Evolutionary conservation across 64 coral and sea anemone species (phyloP).

Genomic region (Porites lutea): DNA sequence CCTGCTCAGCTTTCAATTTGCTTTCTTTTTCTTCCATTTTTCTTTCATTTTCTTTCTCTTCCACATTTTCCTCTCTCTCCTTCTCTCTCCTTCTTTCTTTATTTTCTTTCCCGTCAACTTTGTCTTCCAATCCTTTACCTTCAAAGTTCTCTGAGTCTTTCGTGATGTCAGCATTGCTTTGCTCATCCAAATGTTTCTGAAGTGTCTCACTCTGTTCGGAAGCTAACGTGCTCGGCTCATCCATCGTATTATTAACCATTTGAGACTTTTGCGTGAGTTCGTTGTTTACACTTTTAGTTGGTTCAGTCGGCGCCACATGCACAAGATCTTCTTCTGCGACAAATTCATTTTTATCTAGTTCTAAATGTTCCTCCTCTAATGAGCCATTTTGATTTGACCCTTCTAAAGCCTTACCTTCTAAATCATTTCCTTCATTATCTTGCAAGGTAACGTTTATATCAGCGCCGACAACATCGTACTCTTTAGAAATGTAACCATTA

Average conservation of each 20-base stretch:
- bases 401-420: neutral
- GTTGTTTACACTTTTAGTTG: neutral
- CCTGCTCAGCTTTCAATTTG: neutral
- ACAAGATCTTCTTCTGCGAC: too few species aligned
- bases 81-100: neutral
- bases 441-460: neutral
- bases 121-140: neutral
- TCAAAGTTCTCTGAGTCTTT: neutral
- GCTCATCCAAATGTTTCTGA: neutral
- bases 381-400: neutral
- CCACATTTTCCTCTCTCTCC: neutral
- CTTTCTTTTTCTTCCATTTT: neutral
- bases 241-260: neutral
- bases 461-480: neutral
- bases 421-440: neutral
- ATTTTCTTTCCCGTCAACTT: neutral
- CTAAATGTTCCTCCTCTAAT: neutral
- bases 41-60: neutral
- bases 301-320: neutral
- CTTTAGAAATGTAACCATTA: neutral
- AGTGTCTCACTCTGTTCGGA: neutral
- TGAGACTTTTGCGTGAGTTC: neutral
- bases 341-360: neutral
- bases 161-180: neutral
- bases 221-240: neutral